Percentiles rank a stretch among this genome's conserved stretches.
Conservation (phyloP, 2,113 vertebrate species). For the Syngnathoides biaculeatus region DNA sequence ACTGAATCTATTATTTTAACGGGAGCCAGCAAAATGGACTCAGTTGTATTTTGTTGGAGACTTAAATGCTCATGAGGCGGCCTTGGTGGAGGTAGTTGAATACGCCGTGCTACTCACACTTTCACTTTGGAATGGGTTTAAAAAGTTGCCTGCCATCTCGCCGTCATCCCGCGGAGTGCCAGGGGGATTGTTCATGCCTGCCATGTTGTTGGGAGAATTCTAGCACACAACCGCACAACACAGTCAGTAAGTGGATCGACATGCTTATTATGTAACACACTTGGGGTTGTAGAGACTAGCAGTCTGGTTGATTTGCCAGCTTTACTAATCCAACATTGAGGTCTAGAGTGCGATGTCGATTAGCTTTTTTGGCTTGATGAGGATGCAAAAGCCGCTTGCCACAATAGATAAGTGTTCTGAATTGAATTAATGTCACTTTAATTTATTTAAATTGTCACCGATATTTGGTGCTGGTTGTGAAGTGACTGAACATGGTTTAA, state of each 20-base stretch:
- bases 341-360: neutral
- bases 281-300: neutral
- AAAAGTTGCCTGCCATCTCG: slow-evolving; percentile 86
- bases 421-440: no score
- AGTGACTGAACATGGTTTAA: no score
- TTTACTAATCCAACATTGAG: no score
- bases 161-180: slow-evolving; percentile 86
- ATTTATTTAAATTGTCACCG: no score
- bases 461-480: no score
- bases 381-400: no score
- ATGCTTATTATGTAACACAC: neutral
- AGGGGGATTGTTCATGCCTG: slow-evolving; percentile 86
- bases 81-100: neutral
- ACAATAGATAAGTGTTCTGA: no score
- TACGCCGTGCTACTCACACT: slow-evolving; percentile 75
- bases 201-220: slow-evolving; percentile 89
- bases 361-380: neutral
- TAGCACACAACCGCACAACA: slow-evolving; percentile 29
- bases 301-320: no score
- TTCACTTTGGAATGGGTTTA: slow-evolving; percentile 92
- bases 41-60: no score
- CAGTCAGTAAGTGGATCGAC: neutral
- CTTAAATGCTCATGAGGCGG: no score
- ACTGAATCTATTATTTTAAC: no score
- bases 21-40: no score